Evolutionary conservation across 1,140 invertebrate genomes (phyloP).

Genomic region (Drosophila nebulosa): DNA sequence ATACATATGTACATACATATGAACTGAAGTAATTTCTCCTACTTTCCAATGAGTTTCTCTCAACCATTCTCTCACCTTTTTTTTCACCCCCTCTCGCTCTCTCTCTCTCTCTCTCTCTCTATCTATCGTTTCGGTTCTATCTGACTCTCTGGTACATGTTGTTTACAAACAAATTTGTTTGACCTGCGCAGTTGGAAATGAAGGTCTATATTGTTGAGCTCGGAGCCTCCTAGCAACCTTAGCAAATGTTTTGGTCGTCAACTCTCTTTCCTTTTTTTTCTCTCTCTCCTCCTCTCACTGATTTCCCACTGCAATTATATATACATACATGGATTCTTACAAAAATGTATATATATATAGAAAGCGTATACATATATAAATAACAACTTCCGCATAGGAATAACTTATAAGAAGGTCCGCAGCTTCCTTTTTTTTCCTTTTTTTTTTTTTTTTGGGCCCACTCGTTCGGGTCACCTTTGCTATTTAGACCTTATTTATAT

Average conservation of each 20-base stretch:
- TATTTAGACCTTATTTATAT: slow-evolving; percentile 19
- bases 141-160: slow-evolving; percentile 40
- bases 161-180: slow-evolving; percentile 75
- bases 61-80: slow-evolving; percentile 6
- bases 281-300: slow-evolving; percentile 8
- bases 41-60: slow-evolving; percentile 36
- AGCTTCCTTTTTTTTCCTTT: slow-evolving; percentile 23
- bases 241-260: slow-evolving; percentile 33
- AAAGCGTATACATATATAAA: slow-evolving; percentile 7
- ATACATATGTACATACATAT: too few relatives aligned
- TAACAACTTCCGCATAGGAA: slow-evolving; percentile 43
- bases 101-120: background rate
- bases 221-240: slow-evolving; percentile 32
- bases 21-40: slow-evolving; percentile 3
- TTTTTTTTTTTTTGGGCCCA: background rate
- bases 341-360: background rate
- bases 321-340: background rate
- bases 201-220: background rate
- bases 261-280: background rate
- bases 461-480: slow-evolving; percentile 62
- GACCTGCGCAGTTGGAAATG: slow-evolving; percentile 58
- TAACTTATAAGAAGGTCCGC: slow-evolving; percentile 22
- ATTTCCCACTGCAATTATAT: slow-evolving; percentile 48
- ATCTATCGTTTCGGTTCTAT: too few relatives aligned
- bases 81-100: background rate